These are phyloP conservation scores for Atta colombica DNA, from an alignment of 1,140 invertebrate genomes.

Conservation along the genomic window DNA sequence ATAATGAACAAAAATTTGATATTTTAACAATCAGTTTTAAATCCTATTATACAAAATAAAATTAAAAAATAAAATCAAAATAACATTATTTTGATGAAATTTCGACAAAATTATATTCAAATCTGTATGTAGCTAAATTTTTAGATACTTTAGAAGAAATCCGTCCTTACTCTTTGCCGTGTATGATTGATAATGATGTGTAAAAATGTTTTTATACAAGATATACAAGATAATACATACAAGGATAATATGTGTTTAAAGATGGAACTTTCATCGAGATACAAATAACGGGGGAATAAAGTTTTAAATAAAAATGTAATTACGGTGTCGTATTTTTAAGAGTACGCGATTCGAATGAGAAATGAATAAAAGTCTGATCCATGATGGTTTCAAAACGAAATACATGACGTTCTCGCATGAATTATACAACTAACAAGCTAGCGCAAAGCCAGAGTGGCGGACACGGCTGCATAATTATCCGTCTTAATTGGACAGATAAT, in stretches of 20 bases:
- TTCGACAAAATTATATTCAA: too few relatives aligned
- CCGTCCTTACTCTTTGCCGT: too few relatives aligned
- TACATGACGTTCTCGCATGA: conserved; percentile 27
- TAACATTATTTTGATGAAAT: too few relatives aligned
- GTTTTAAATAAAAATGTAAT: conserved; percentile 30
- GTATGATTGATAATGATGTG: neutral
- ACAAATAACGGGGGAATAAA: neutral
- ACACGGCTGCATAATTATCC: conserved; percentile 68
- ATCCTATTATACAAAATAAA: too few relatives aligned
- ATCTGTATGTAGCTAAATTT: too few relatives aligned
- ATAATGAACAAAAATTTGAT: too few relatives aligned
- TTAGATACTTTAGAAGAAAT: too few relatives aligned
- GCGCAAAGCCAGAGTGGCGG: conserved; percentile 8
- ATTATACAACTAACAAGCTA: conserved; percentile 68
- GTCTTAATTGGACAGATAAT: conserved; percentile 72
- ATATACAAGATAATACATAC: neutral
- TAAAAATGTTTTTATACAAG: neutral
- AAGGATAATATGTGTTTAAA: neutral
- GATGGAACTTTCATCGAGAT: neutral
- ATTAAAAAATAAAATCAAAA: too few relatives aligned
- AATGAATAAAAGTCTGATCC: conserved; percentile 37
- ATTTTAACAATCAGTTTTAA: too few relatives aligned
- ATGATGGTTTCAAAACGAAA: conserved; percentile 16
- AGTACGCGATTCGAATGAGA: neutral
- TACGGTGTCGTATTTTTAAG: neutral